A percentile compares a stretch with the other conserved stretches of the same genome.
Evolutionary conservation across 2,113 vertebrate genomes (phyloP).

Genomic region (Ancistrus triradiatus): DNA sequence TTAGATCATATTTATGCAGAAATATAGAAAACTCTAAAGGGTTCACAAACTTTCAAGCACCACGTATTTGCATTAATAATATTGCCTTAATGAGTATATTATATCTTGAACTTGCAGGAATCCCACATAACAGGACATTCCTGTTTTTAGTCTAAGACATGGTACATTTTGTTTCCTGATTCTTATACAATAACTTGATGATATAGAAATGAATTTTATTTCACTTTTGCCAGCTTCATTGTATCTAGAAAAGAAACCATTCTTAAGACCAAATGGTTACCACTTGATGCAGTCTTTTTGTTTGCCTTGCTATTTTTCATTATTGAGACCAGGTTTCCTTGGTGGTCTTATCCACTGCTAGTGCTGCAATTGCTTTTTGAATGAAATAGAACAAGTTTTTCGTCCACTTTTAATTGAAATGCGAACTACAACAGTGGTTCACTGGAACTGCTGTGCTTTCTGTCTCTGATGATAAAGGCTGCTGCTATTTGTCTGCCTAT

Average conservation of each 20-base stretch:
- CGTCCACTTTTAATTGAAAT: conserved; percentile 61
- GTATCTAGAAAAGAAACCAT: conserved; percentile 31
- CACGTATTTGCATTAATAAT: too few species aligned
- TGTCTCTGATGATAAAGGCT: conserved; percentile 66
- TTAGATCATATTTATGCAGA: too few species aligned
- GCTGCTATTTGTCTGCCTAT: conserved; percentile 62
- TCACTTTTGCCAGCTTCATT: too few species aligned
- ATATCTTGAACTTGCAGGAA: too few species aligned
- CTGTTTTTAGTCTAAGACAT: too few species aligned
- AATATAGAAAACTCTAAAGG: too few species aligned
- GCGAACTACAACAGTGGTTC: conserved; percentile 57
- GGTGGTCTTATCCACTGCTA: conserved; percentile 37
- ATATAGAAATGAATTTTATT: conserved; percentile 18
- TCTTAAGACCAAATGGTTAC: conserved; percentile 25
- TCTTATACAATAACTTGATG: neutral
- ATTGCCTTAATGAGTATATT: too few species aligned
- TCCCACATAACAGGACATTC: too few species aligned
- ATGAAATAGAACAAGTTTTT: conserved; percentile 59
- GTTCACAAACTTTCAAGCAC: too few species aligned
- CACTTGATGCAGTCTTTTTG: conserved; percentile 38
- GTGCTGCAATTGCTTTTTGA: conserved; percentile 55
- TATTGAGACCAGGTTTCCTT: conserved; percentile 43
- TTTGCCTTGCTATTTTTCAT: conserved; percentile 44
- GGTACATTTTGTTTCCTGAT: conserved; percentile 14
- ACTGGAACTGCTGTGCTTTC: conserved; percentile 53